Percentiles rank a stretch among this genome's conserved stretches.
These are phyloP conservation scores for Leptinotarsa tumamoca DNA, from an alignment of 2,888 invertebrate species.

Conservation along the genomic window DNA sequence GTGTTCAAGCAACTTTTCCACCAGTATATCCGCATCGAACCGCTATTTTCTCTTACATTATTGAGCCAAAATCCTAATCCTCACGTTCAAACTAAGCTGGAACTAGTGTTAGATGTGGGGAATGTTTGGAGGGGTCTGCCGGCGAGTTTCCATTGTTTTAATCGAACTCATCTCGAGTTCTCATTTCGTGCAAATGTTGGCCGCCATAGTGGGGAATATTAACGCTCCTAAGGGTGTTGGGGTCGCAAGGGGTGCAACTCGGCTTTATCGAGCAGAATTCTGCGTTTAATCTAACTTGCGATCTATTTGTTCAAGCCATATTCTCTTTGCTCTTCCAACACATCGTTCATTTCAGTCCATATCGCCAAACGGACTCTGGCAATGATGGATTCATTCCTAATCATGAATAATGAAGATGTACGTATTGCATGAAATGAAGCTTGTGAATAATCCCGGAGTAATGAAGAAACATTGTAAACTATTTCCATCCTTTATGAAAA, in stretches of 20 bases:
- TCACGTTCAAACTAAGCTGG: constrained; percentile 56
- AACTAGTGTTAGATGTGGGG: constrained; percentile 58
- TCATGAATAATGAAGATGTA: constrained; percentile 16
- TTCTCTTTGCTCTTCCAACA: constrained; percentile 42
- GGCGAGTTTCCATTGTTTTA: constrained; percentile 64
- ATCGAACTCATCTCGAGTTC: constrained; percentile 67
- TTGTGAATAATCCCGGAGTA: too few relatives aligned
- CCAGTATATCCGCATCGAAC: constrained; percentile 36
- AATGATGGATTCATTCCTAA: constrained; percentile 39
- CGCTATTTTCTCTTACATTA: constrained; percentile 53
- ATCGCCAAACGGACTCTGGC: constrained; percentile 43
- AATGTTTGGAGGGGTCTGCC: constrained; percentile 39
- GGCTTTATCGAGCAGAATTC: constrained; percentile 66
- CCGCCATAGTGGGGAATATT: constrained; percentile 65
- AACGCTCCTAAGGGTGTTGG: constrained; percentile 65
- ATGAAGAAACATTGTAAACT: too few relatives aligned
- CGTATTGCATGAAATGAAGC: too few relatives aligned
- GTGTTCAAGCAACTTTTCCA: constrained; percentile 35
- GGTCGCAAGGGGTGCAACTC: constrained; percentile 53
- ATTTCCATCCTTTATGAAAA: too few relatives aligned
- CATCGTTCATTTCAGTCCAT: constrained; percentile 40
- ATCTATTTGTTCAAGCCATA: constrained; percentile 65
- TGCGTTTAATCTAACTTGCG: constrained; percentile 67
- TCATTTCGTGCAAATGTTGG: constrained; percentile 67
- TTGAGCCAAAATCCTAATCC: constrained; percentile 57